These are phyloP conservation scores for Spialia ferax DNA, from an alignment of 2,888 invertebrate genomes.

Conservation along the genomic window DNA sequence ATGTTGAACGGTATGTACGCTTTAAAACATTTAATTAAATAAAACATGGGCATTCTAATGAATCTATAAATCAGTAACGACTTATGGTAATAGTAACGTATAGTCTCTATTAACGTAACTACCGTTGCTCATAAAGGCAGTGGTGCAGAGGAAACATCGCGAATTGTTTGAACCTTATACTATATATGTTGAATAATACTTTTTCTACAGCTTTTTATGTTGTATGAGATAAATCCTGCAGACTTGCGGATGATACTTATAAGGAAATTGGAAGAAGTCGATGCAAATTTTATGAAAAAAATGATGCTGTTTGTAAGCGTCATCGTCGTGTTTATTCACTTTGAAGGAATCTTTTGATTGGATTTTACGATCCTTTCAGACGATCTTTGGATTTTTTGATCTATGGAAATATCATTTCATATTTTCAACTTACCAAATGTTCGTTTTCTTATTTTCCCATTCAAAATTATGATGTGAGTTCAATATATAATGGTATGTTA, in stretches of 20 bases:
- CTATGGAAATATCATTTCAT: background rate
- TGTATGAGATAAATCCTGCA: slow-evolving; percentile 16
- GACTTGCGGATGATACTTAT: slow-evolving; percentile 6
- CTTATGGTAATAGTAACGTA: slow-evolving; percentile 39
- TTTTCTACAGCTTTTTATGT: slow-evolving; percentile 30
- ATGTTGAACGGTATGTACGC: slow-evolving; percentile 34
- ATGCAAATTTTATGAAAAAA: slow-evolving; percentile 25
- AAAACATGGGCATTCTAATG: slow-evolving; percentile 40
- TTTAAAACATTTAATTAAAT: slow-evolving; percentile 41
- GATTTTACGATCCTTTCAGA: background rate
- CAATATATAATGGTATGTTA: background rate
- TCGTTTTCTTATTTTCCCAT: background rate
- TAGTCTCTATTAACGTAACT: slow-evolving; percentile 36
- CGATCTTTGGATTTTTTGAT: background rate
- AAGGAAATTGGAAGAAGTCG: slow-evolving; percentile 25
- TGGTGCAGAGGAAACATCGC: slow-evolving; percentile 27
- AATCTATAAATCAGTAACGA: slow-evolving; percentile 38
- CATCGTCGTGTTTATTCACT: background rate
- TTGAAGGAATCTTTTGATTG: background rate
- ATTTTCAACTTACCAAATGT: background rate
- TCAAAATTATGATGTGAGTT: background rate
- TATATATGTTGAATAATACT: slow-evolving; percentile 25
- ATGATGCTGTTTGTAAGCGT: background rate
- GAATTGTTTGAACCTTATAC: slow-evolving; percentile 29
- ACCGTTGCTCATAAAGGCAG: slow-evolving; percentile 29